phyloP scores from a whole-genome alignment of 2,113 vertebrate genomes.

The Etheostoma cragini region DNA sequence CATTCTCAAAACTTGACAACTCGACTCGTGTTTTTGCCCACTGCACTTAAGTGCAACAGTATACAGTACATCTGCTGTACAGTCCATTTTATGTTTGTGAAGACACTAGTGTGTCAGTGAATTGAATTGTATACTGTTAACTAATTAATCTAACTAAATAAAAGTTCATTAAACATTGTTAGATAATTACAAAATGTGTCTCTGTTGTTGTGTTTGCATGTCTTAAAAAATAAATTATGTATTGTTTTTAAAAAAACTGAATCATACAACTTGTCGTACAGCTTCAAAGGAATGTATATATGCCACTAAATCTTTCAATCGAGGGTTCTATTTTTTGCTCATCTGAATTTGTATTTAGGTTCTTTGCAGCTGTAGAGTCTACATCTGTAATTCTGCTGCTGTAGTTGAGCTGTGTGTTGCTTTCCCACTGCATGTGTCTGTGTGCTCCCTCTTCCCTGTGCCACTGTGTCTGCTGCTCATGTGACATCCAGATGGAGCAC shows the following conservation, averaged over 20 bases:
- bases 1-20: constrained; percentile 74
- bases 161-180: constrained; percentile 85
- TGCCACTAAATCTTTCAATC: not conserved
- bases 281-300: not conserved
- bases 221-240: constrained; percentile 3
- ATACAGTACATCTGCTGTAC: constrained; percentile 82
- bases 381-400: constrained; percentile 16
- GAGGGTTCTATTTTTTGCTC: not conserved
- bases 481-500: constrained; percentile 60
- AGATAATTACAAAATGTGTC: constrained; percentile 72
- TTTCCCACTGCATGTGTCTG: not conserved
- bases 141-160: constrained; percentile 84
- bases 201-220: constrained; percentile 44
- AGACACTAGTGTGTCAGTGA: constrained; percentile 86
- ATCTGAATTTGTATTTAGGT: not conserved
- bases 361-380: not conserved
- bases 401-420: not conserved
- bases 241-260: constrained; percentile 24
- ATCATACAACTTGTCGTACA: not conserved
- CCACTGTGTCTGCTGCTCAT: constrained; percentile 59
- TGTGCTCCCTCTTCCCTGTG: constrained; percentile 9
- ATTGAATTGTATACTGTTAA: constrained; percentile 87
- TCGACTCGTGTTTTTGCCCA: constrained; percentile 77
- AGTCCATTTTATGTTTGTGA: constrained; percentile 87
- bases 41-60: constrained; percentile 75